Percentiles rank a stretch among this genome's conserved stretches.
Evolutionary conservation across 2,888 invertebrate genomes (phyloP).

Genomic region (Caenorhabditis afra): DNA sequence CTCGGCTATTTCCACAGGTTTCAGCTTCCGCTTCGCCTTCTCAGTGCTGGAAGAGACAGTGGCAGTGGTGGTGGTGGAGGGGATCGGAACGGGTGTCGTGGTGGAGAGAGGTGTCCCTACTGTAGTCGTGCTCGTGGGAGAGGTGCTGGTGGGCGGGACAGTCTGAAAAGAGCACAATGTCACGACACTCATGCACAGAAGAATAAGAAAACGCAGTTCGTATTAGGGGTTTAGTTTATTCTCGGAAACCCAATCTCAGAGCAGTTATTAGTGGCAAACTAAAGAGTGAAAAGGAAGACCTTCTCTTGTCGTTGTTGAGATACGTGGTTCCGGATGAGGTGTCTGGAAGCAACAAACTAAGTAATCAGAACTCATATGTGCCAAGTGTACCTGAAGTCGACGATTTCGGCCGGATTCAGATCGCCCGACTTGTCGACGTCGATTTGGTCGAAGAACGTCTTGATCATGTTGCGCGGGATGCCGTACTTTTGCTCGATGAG

Average conservation of each 20-base stretch:
- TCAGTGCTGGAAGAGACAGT: neutral
- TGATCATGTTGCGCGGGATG: constrained; percentile 70
- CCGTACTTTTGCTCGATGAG: constrained; percentile 77
- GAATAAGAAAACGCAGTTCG: neutral
- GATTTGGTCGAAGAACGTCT: constrained; percentile 73
- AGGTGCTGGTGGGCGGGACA: neutral
- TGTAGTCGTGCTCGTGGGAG: constrained; percentile 17
- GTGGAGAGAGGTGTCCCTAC: constrained; percentile 20
- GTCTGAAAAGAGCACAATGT: constrained; percentile 5
- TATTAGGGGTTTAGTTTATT: neutral
- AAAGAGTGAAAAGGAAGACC: constrained; percentile 37
- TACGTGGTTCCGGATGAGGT: constrained; percentile 73
- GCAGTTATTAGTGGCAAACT: constrained; percentile 5
- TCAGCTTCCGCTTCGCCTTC: constrained; percentile 1
- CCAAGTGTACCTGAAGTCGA: constrained; percentile 72
- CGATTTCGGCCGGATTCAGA: constrained; percentile 78
- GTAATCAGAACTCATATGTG: neutral
- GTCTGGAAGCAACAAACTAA: constrained; percentile 59
- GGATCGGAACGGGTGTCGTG: too few relatives aligned
- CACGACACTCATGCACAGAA: neutral
- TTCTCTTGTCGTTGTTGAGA: constrained; percentile 57
- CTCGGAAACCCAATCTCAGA: neutral
- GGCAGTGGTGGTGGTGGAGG: constrained; percentile 5
- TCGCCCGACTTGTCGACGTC: constrained; percentile 76
- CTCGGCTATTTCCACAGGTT: constrained; percentile 30